Evolutionary conservation across 2,888 invertebrate species (phyloP), one percentile per base, ranked within the genome.

Genomic region (Notocelia uddmanniana): DNA sequence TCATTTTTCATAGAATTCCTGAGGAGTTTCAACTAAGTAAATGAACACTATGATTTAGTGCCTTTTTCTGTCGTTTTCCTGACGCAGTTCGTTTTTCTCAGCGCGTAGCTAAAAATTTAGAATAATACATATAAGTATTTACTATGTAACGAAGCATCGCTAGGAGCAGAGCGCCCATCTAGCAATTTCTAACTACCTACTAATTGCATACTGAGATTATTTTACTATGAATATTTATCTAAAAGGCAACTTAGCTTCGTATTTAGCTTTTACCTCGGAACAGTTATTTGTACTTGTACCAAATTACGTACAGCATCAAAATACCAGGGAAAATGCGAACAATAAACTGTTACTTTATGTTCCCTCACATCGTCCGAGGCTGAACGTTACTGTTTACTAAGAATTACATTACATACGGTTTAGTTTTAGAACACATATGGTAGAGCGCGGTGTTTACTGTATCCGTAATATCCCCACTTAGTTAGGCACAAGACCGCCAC

Each of bases 391-490:
- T 59, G 58, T 58, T 70, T 58, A 66, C 58, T 26, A 41, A 52
- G 70, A 70, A 41, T 64, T 58, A 66, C 58, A 70, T 70, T 66
- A 70, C 54, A 50, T 41, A 70, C 52, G 50, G 37, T 70, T 58
- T 41, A 58, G 58, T 70, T 70, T 52, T 58, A 69, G 52, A 52
- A 26, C 64, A 50, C 18, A 58, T 41, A 66, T 64, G 41, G 64
- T n/a, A 31, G 23, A 41, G 63, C 31, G 57, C 15, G 45, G 59
- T 60, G 31, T 34, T 23, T 37, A 9, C 21, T 31, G 31, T 31
- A 31, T 31, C 8, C 54, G 54, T 71, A 71, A 60, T 71, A 60
- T 45, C 54, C 19, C 58, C n/a, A 62, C 57, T 69, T 64, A 50
- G 19, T 11, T 34, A 8, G 62, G 15, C 34, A n/a, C 8, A 3